Percentiles rank a stretch among this genome's conserved stretches.
Conservation (phyloP, 92 coral and sea anemone species). For the Scolanthus callimorphus region DNA sequence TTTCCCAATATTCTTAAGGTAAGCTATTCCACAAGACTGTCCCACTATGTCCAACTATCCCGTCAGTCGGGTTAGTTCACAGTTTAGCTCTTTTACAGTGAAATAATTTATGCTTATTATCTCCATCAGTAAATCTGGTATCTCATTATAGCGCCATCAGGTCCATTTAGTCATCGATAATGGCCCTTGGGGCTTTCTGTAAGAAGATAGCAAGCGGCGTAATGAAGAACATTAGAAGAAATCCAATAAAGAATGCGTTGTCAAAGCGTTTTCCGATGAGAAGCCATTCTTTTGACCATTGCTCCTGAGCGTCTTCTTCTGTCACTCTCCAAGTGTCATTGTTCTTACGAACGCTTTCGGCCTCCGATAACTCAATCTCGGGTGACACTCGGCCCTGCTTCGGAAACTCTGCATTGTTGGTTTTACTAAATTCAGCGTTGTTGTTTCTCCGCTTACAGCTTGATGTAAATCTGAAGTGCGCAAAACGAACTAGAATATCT, state of each 20-base stretch:
- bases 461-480: background rate
- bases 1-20: too few relatives aligned
- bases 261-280: background rate
- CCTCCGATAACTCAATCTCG: background rate
- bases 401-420: background rate
- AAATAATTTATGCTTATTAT: too few relatives aligned
- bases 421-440: background rate
- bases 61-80: too few relatives aligned
- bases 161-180: background rate
- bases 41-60: too few relatives aligned
- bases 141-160: too few relatives aligned
- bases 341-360: background rate
- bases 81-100: too few relatives aligned
- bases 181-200: background rate
- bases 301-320: background rate
- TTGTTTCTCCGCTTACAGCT: constrained; percentile 1
- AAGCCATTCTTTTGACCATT: background rate
- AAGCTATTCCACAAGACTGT: too few relatives aligned
- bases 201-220: constrained; percentile 1
- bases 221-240: background rate
- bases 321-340: background rate
- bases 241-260: background rate
- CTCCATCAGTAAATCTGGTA: too few relatives aligned
- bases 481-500: background rate
- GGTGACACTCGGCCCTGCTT: background rate